Evolutionary conservation across 2,797 vertebrate genomes (phyloP), one percentile per base, ranked within the genome.

Genomic region (Poeciliopsis presidionis): DNA sequence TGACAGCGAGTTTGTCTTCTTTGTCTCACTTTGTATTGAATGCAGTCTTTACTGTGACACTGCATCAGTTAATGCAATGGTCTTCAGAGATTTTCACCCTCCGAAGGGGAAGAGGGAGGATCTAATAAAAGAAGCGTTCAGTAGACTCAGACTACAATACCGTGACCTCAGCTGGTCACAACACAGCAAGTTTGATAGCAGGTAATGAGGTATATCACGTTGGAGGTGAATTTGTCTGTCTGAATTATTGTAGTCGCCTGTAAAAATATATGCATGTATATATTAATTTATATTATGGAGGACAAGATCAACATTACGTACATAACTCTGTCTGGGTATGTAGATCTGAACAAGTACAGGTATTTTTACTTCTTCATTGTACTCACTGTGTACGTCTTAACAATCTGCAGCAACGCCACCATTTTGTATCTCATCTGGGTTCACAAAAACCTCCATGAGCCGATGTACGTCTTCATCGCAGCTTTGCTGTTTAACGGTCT

Each of bases 381-480:
- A 11, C 73, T 88, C 0, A 47, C 6, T 1, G 12, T 69, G 0
- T 89, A 84, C n/a, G 5, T 88, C 70, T 45, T 90, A 0, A 88
- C 86, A 3, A 47, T 90, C 0, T 89, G 76, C 39, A 55, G 46
- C 51, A 92, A 92, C 80, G 47, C 3, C 1, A 53, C 63, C 4
- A 75, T 92, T 12, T 33, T 91, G 1, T 82, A 11, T 28, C 4
- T 91, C 0, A 83, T 92, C 1, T 13, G 46, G 16, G 28, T 7
- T 30, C 75, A 87, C n/a, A 43, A 71, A 59, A 81, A 70, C 75
- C 89, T 92, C 33, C 91, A 91, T 75, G 85, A 91, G 70, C 91
- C 90, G 0, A 91, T 92, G 90, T 91, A 91, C 28, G 43, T 92
- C 59, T 92, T 92, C 16, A 90, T 91, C 45, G 84, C 85, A 7